Percentiles rank a stretch among this genome's conserved stretches.
Conservation (phyloP, 2,797 vertebrate species). For the Poeciliopsis paucimaculata region DNA sequence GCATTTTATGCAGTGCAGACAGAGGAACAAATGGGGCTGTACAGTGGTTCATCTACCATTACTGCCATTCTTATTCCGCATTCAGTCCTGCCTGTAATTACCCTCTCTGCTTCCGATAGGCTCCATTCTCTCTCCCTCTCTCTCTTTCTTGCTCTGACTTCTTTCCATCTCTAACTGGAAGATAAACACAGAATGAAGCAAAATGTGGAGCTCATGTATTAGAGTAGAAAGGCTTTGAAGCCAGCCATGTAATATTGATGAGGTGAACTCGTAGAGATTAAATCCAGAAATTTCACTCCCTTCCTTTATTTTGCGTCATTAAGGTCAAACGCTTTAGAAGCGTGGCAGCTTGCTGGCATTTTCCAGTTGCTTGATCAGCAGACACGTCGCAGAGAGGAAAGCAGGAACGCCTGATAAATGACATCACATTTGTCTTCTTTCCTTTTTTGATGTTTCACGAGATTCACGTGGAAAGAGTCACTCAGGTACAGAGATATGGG, state of each 20-base stretch:
- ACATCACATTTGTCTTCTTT: conserved; percentile 24
- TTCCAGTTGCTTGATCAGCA: conserved; percentile 45
- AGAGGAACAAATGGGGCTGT: conserved; percentile 61
- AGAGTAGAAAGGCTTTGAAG: conserved; percentile 63
- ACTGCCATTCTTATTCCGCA: conserved; percentile 68
- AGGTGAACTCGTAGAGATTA: conserved; percentile 59
- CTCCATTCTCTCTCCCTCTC: conserved; percentile 30
- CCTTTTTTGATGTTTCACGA: neutral
- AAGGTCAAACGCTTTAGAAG: conserved; percentile 56
- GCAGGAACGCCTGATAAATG: conserved; percentile 25
- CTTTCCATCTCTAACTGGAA: conserved; percentile 27
- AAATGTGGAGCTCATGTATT: conserved; percentile 52
- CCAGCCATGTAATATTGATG: conserved; percentile 66
- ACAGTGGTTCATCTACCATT: conserved; percentile 58
- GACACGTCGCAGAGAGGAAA: conserved; percentile 35
- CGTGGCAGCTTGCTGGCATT: conserved; percentile 53
- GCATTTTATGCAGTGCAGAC: conserved; percentile 56
- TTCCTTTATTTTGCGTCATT: conserved; percentile 72
- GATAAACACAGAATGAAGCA: conserved; percentile 64
- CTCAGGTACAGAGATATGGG: conserved; percentile 14
- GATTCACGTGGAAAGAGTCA: neutral
- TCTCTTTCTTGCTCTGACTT: conserved; percentile 43
- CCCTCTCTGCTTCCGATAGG: conserved; percentile 46
- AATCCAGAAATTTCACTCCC: conserved; percentile 59
- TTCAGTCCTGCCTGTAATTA: conserved; percentile 57